phyloP scores from a whole-genome alignment of 2,797 vertebrate species.

The Alfaro cultratus region DNA sequence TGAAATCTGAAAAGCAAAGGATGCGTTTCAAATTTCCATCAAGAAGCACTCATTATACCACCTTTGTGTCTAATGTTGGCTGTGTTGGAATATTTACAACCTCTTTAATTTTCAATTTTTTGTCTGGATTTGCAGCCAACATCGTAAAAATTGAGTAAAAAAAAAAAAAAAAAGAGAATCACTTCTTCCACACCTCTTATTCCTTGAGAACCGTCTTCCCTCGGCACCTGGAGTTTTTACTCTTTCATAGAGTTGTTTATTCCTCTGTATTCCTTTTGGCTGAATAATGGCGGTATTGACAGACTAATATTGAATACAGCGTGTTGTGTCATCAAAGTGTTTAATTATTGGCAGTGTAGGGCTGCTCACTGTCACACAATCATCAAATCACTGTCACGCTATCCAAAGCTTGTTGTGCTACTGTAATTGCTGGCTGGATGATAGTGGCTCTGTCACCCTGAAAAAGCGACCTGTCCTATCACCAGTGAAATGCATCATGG shows the following conservation, averaged over 20 bases:
- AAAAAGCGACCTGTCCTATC: conserved; percentile 60
- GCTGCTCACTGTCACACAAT: conserved; percentile 49
- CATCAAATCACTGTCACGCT: conserved; percentile 58
- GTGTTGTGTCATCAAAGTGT: conserved; percentile 20
- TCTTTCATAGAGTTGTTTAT: conserved; percentile 16
- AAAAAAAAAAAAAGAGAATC: conserved; percentile 29
- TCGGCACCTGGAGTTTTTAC: background rate
- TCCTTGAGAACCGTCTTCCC: conserved; percentile 13
- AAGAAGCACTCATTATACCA: conserved; percentile 30
- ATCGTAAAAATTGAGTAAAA: background rate
- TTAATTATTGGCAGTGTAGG: conserved; percentile 48
- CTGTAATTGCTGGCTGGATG: conserved; percentile 65
- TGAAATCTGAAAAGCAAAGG: background rate
- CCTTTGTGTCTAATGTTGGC: too few species aligned
- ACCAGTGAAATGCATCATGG: conserved; percentile 66
- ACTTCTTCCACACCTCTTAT: conserved; percentile 13
- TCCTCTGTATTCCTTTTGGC: conserved; percentile 10
- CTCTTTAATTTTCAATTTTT: background rate
- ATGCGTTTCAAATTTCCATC: background rate
- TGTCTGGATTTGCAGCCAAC: background rate
- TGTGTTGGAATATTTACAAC: background rate
- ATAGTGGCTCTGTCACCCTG: conserved; percentile 53
- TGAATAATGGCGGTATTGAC: conserved; percentile 28
- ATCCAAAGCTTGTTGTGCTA: conserved; percentile 53
- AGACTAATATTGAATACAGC: conserved; percentile 21